Evolutionary conservation across 2,113 vertebrate species (phyloP), one percentile per base, ranked within the genome.

Genomic region (Alaudala cheleensis): DNA sequence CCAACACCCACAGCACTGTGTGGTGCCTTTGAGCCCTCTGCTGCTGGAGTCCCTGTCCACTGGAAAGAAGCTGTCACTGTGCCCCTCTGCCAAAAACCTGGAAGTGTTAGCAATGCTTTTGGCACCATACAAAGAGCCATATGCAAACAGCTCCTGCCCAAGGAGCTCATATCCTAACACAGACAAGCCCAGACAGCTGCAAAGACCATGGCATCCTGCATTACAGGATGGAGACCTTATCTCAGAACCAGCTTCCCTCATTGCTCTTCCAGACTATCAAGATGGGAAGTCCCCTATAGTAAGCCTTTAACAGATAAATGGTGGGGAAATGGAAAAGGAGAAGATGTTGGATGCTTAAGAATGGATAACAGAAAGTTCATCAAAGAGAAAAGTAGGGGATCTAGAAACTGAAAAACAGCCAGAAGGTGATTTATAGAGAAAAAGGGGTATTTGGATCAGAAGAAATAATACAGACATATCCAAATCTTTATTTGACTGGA

Each of bases 1-100:
- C 29, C 26, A 64, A 82, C 21, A 71, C 21, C 14, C 61, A 29
- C 9, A 65, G 44, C 0, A 0, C 15, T 0, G 3, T 24, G n/a
- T 23, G 20, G 12, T 69, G 45, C 26, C 70, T 73, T 74, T 44
- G 84, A n/a, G 13, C 26, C 22, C 34, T 58, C 26, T 44, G 37
- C 65, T 69, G 45, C 54, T 76, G 21, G 17, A 81, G n/a, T 39
- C 39, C 65, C 29, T 37, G 26, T 14, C 22, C 42, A 6, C 14
- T 44, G 47, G 70, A 76, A 87, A 47, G 56, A 72, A 82, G 47
- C n/a, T 77, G 78, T 24, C 60, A 54, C 24, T 14, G 37, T 58
- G 62, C 14, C 29, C 25, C 33, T 62, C 69, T 88, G 66, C 54
- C 33, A 29, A n/a, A 71, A 50, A 44, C 4, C 2, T 65, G 50